These are phyloP conservation scores for Cyprinodon variegatus DNA, from an alignment of 2,113 vertebrate species.

Conservation along the genomic window DNA sequence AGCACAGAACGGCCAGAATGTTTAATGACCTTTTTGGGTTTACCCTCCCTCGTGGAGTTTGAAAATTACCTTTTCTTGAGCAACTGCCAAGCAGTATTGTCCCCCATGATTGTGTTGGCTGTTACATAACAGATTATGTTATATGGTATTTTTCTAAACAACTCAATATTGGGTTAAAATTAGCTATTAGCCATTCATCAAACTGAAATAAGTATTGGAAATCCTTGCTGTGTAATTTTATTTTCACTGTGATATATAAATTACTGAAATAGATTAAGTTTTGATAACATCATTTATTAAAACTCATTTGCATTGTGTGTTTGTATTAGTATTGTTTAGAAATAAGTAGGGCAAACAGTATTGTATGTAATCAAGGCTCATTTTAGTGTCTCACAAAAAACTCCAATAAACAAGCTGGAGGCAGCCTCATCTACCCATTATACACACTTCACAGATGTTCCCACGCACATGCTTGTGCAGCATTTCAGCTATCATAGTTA, in stretches of 20 bases:
- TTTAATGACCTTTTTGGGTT: not conserved
- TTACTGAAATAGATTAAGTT: not conserved
- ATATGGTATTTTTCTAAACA: not conserved
- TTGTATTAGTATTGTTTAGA: not conserved
- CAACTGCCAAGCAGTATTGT: not conserved
- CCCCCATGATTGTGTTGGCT: not conserved
- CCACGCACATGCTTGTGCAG: slow-evolving; percentile 5
- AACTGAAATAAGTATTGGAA: not conserved
- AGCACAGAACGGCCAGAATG: not conserved
- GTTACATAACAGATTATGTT: not conserved
- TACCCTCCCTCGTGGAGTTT: not conserved
- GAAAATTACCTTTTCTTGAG: not conserved
- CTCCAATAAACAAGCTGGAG: not conserved
- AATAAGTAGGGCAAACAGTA: slow-evolving; percentile 13
- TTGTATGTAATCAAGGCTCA: slow-evolving; percentile 14
- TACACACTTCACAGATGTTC: slow-evolving; percentile 25
- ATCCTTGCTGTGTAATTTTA: too few species aligned
- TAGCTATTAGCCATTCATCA: not conserved
- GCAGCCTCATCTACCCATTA: slow-evolving; percentile 7
- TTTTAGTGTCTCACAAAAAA: slow-evolving; percentile 33
- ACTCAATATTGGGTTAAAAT: not conserved
- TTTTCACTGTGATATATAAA: too few species aligned
- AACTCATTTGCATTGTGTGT: slow-evolving; percentile 13
- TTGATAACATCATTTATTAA: not conserved
- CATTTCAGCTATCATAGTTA: slow-evolving; percentile 24